Base-by-base conservation (phyloP, 2,888 invertebrate species). In the Pristionchus maxplancki region DNA sequence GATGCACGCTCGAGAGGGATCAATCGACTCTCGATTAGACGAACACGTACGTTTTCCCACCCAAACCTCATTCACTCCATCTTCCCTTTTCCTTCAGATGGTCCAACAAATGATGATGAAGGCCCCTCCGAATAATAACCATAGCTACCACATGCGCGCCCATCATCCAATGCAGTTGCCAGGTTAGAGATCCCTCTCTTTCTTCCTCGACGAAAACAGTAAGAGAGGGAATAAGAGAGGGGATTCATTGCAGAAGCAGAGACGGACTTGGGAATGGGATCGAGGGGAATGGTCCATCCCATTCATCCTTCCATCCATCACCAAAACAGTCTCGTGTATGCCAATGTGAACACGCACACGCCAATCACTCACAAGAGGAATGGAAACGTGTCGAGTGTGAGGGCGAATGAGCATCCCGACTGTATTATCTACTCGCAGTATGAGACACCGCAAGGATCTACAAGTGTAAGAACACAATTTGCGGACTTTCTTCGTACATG, bases 1-100 rank as follows among this genome's bases (percentile, higher is more conserved):
- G 94, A 85, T 91, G 71, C 92, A 92, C 78, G 93, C 92, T 13
- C 89, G 94, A 62, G 91, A 93, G 74, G 93, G 93, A 28, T 94
- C 94, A 8, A 90, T 94, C 82, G 94, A 94, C 87, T 93, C 93
- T 1, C 85, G 91, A 28, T 78, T 93, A 13, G 89, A 91, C 88
- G 93, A 93, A 84, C 92, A 93, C 90, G 93, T 93, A 20, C 87
- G 85, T 31, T 48, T 53, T 31, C 82, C 82, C 53, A 53, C 34
- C 37, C 13, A 34, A 24, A 11, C 44, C 40, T n/a, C 17, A 20
- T 44, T 58, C 37, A 34, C 6, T 37, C 1, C 15, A 20, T 24
- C 11, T 58, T 84, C 3, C n/a, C n/a, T 37, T 62, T 9, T 15
- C 20, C 44, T 87, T 48, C 87, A 87, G 88, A 28, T 88, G 37